Evolutionary conservation across 2,888 invertebrate species (phyloP).

Genomic region (Erebia ligea): DNA sequence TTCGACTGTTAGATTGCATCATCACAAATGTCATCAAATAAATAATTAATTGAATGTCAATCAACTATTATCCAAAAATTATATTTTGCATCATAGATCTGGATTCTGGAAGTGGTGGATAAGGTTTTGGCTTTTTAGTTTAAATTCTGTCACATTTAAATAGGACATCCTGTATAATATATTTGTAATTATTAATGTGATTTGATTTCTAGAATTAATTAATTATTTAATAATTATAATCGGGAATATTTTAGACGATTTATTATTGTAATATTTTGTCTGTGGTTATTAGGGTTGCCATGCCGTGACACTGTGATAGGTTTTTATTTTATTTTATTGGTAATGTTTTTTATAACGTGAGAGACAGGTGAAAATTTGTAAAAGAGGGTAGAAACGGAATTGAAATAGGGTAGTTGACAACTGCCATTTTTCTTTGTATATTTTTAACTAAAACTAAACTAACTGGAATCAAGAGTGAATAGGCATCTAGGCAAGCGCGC

Average conservation of each 20-base stretch:
- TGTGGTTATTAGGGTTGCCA: conserved; percentile 34
- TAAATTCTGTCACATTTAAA: background rate
- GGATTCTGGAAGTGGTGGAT: too few species aligned
- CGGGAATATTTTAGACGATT: conserved; percentile 32
- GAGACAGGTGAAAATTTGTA: conserved; percentile 2
- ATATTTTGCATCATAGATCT: too few species aligned
- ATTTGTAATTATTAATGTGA: conserved; percentile 32
- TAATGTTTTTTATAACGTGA: conserved; percentile 20
- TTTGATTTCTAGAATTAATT: conserved; percentile 32
- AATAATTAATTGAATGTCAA: too few species aligned
- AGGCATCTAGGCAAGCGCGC: too few species aligned
- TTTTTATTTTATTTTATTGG: conserved; percentile 31
- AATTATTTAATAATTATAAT: conserved; percentile 27
- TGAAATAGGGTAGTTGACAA: conserved; percentile 2
- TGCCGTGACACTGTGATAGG: conserved; percentile 41
- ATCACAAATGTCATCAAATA: too few species aligned
- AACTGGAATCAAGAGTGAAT: too few species aligned
- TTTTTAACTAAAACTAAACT: background rate
- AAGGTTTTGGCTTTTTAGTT: too few species aligned
- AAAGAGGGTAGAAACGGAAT: background rate
- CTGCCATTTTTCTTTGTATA: background rate
- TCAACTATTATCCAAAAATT: too few species aligned
- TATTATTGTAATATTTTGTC: conserved; percentile 14
- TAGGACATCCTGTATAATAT: conserved; percentile 8
- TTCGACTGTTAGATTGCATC: too few species aligned